phyloP scores from a whole-genome alignment of 2,113 vertebrate genomes.

The Zosterops borbonicus region DNA sequence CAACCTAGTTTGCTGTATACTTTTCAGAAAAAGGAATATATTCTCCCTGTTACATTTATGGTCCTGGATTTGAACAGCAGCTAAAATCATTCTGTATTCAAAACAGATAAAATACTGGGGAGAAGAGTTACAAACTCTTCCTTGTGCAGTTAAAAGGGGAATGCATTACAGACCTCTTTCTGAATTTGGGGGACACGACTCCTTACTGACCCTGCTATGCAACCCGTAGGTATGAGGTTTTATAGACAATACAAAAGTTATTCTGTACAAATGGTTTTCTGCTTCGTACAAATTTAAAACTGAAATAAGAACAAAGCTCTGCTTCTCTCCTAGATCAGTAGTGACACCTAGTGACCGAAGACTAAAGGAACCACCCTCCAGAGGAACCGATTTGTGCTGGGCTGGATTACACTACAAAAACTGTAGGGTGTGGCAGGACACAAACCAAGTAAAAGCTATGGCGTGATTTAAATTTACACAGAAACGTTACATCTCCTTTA shows the following conservation, averaged over 20 bases:
- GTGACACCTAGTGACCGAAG: slow-evolving; percentile 70
- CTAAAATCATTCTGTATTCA: background rate
- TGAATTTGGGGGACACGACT: background rate
- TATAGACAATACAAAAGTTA: slow-evolving; percentile 7
- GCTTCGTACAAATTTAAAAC: background rate
- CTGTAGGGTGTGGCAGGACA: background rate
- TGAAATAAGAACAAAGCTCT: background rate
- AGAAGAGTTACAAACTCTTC: background rate
- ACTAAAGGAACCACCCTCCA: background rate
- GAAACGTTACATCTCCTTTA: background rate
- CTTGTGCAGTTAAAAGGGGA: background rate
- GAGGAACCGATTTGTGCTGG: background rate
- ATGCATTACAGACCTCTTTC: background rate
- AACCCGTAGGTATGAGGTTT: background rate
- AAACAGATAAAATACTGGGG: background rate
- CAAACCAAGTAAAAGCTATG: background rate
- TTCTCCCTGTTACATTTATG: background rate
- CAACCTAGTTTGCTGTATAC: background rate
- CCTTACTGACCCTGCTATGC: background rate
- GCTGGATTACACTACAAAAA: background rate
- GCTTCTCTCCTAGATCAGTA: slow-evolving; percentile 53
- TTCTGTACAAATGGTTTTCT: background rate
- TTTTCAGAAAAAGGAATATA: background rate
- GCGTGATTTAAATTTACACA: background rate
- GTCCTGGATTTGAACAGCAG: background rate